A percentile compares a stretch with the other conserved stretches of the same genome.
Evolutionary conservation across 2,113 vertebrate species (phyloP).

Genomic region (Chinchilla lanigera): DNA sequence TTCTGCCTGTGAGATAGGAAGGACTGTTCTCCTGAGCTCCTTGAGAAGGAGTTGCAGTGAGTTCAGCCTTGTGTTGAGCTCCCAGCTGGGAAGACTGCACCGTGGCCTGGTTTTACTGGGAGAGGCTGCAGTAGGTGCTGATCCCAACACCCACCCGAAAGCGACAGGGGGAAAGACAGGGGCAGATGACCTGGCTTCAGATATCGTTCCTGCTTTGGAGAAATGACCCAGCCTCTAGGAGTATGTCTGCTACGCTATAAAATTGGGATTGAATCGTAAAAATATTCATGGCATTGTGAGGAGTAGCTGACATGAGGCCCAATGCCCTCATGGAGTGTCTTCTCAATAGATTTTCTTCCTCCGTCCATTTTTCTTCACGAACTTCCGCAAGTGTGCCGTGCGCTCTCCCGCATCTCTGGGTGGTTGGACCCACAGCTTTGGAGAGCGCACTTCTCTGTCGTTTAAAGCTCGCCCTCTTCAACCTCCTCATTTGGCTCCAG

Average conservation of each 20-base stretch:
- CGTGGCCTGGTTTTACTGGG: background rate
- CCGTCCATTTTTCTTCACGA: background rate
- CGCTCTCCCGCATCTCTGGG: background rate
- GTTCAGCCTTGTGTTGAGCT: background rate
- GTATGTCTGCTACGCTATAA: background rate
- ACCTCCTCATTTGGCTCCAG: slow-evolving; percentile 63
- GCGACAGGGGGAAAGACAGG: background rate
- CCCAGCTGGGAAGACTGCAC: background rate
- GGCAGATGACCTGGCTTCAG: background rate
- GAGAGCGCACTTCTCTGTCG: background rate
- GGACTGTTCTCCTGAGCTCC: background rate
- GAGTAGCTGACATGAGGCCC: background rate
- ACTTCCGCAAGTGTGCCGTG: background rate
- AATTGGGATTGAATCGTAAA: background rate
- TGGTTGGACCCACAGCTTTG: background rate
- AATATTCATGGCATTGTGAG: background rate
- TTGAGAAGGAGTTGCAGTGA: background rate
- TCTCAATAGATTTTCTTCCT: background rate
- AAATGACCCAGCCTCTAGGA: background rate
- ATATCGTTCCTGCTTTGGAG: background rate
- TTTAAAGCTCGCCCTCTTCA: slow-evolving; percentile 30
- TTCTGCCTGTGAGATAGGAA: background rate
- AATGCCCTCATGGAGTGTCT: background rate
- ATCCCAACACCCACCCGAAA: background rate
- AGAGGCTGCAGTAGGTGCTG: background rate